Percentiles rank a stretch among this genome's conserved stretches.
Evolutionary conservation across 2,113 vertebrate genomes (phyloP).

Genomic region (Anoplopoma fimbria): DNA sequence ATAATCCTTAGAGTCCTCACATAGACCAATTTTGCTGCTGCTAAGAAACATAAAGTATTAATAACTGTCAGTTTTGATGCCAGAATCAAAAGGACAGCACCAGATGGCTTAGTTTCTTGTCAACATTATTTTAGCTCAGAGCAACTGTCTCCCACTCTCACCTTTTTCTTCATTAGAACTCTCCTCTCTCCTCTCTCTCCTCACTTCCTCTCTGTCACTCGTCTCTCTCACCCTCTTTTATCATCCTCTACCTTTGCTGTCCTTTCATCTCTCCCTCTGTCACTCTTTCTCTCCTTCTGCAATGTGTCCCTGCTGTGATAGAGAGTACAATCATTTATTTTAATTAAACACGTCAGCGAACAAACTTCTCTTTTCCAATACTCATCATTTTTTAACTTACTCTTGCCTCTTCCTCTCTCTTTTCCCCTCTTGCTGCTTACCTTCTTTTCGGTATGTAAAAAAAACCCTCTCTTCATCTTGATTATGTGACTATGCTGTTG

Average conservation of each 20-base stretch:
- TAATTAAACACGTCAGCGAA: slow-evolving; percentile 70
- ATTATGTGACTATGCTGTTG: slow-evolving; percentile 22
- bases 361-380: slow-evolving; percentile 58
- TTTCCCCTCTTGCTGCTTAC: slow-evolving; percentile 32
- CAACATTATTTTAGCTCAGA: slow-evolving; percentile 32
- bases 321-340: slow-evolving; percentile 70
- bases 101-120: slow-evolving; percentile 45
- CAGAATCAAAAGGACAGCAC: slow-evolving; percentile 34
- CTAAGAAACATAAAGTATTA: slow-evolving; percentile 26
- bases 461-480: background rate
- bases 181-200: slow-evolving; percentile 18
- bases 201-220: slow-evolving; percentile 45
- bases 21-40: background rate
- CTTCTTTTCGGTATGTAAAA: slow-evolving; percentile 61
- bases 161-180: slow-evolving; percentile 26
- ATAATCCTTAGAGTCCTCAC: background rate
- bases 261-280: slow-evolving; percentile 62
- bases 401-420: slow-evolving; percentile 28
- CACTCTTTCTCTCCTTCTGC: slow-evolving; percentile 52
- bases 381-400: slow-evolving; percentile 60
- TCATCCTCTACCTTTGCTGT: slow-evolving; percentile 60
- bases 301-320: slow-evolving; percentile 75
- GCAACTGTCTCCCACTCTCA: slow-evolving; percentile 36
- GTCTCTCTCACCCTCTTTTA: slow-evolving; percentile 48
- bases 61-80: slow-evolving; percentile 40